A percentile compares a stretch with the other conserved stretches of the same genome.
phyloP scores from a whole-genome alignment of 92 coral and sea anemone genomes.

The Virgularia gustaviana region DNA sequence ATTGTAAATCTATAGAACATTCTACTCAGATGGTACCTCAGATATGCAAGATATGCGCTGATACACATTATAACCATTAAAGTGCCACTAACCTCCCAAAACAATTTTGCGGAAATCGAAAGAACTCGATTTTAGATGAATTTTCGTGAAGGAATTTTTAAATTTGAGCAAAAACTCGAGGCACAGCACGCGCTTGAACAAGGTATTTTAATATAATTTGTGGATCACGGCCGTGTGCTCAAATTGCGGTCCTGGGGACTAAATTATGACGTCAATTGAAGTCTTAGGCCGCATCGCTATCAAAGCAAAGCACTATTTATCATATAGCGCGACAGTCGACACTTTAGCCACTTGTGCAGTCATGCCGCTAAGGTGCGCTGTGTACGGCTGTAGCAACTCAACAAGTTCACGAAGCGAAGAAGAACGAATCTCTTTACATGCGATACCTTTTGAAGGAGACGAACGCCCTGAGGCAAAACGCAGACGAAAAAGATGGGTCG shows the following conservation, averaged over 20 bases:
- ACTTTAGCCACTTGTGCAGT: no score
- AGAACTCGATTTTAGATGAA: conserved; percentile 4
- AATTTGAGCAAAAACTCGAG: not conserved
- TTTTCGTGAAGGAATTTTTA: not conserved
- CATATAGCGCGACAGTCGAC: no score
- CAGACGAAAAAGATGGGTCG: conserved; percentile 29
- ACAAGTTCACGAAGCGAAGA: not conserved
- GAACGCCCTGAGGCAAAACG: not conserved
- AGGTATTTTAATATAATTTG: not conserved
- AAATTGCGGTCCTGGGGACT: not conserved
- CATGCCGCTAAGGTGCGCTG: conserved; percentile 16
- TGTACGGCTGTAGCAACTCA: conserved; percentile 19
- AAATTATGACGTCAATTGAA: conserved; percentile 17
- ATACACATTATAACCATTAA: no score
- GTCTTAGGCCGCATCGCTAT: conserved; percentile 10
- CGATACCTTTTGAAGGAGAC: not conserved
- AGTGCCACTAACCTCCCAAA: not conserved
- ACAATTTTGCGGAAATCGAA: not conserved
- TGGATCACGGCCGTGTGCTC: conserved; percentile 3
- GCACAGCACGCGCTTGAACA: not conserved
- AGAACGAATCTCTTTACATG: conserved; percentile 14
- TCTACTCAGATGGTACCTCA: no score
- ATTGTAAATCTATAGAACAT: no score
- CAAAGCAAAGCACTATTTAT: no score
- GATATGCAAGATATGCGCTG: no score